These are phyloP conservation scores for Coenonympha arcania DNA, from an alignment of 2,888 invertebrate species.

Conservation along the genomic window DNA sequence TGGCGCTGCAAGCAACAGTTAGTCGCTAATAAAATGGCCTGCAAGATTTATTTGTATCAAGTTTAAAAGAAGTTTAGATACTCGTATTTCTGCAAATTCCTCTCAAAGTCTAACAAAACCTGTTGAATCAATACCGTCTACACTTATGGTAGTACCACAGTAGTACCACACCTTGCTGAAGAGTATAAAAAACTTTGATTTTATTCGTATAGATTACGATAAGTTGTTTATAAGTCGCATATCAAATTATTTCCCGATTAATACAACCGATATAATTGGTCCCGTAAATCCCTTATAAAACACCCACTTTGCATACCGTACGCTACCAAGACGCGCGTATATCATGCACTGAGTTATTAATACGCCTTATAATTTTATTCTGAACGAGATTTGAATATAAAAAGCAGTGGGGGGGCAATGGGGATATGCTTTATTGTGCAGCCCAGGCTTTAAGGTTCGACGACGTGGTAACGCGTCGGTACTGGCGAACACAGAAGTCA, in stretches of 20 bases:
- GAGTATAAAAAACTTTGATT: too few relatives aligned
- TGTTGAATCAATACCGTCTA: too few relatives aligned
- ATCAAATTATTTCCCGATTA: slow-evolving; percentile 24
- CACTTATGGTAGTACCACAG: too few relatives aligned
- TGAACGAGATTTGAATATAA: slow-evolving; percentile 61
- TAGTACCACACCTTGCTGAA: too few relatives aligned
- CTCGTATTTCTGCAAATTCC: too few relatives aligned
- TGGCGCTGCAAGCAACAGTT: too few relatives aligned
- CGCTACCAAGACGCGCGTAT: slow-evolving; percentile 50
- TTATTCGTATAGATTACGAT: too few relatives aligned
- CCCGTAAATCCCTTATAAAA: slow-evolving; percentile 43
- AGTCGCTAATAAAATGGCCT: too few relatives aligned
- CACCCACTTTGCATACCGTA: slow-evolving; percentile 43
- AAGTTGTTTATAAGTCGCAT: slow-evolving; percentile 5
- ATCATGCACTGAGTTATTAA: slow-evolving; percentile 63
- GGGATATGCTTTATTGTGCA: slow-evolving; percentile 51
- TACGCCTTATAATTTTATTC: slow-evolving; percentile 66
- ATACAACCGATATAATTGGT: slow-evolving; percentile 42
- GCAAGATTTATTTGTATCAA: too few relatives aligned
- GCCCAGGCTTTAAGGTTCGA: slow-evolving; percentile 40
- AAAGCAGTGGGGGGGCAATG: slow-evolving; percentile 63
- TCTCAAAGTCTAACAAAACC: too few relatives aligned
- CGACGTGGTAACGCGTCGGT: slow-evolving; percentile 37
- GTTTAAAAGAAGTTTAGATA: too few relatives aligned
- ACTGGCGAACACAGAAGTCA: slow-evolving; percentile 28